Conservation (phyloP, 2,888 invertebrate species). For the Augiades crinisus region DNA sequence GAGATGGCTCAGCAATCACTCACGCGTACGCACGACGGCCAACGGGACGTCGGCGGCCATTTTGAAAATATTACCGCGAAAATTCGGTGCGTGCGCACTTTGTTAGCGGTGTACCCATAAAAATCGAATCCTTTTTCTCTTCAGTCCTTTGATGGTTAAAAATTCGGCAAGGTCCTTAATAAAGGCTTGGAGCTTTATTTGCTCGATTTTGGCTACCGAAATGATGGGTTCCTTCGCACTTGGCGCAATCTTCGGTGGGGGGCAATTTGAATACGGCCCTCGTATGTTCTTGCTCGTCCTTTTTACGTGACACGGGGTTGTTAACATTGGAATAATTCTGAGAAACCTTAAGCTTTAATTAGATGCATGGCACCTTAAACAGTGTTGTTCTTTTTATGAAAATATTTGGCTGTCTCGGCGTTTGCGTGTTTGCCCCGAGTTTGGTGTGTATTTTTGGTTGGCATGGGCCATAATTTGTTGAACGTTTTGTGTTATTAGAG, state of each 20-base stretch:
- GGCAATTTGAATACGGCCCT: slow-evolving; percentile 57
- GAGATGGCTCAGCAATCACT: slow-evolving; percentile 47
- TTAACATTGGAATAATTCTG: slow-evolving; percentile 45
- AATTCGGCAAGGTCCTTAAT: slow-evolving; percentile 51
- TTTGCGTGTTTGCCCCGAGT: slow-evolving; percentile 30
- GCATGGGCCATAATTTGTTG: slow-evolving; percentile 37
- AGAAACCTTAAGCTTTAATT: slow-evolving; percentile 48
- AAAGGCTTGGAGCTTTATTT: slow-evolving; percentile 44
- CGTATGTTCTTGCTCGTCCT: slow-evolving; percentile 39
- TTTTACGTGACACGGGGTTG: slow-evolving; percentile 48
- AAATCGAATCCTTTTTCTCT: slow-evolving; percentile 36
- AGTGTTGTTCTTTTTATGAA: slow-evolving; percentile 29
- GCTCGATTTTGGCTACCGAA: slow-evolving; percentile 56
- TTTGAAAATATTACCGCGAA: slow-evolving; percentile 45
- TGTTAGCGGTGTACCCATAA: slow-evolving; percentile 33
- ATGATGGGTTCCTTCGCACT: slow-evolving; percentile 60
- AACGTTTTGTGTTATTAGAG: slow-evolving; percentile 39
- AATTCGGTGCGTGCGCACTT: slow-evolving; percentile 36
- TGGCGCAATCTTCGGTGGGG: slow-evolving; percentile 47
- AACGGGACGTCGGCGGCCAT: slow-evolving; percentile 50
- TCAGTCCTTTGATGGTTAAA: slow-evolving; percentile 41
- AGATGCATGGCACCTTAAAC: slow-evolving; percentile 31
- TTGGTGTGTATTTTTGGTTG: slow-evolving; percentile 33
- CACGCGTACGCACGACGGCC: slow-evolving; percentile 40
- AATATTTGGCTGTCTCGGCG: slow-evolving; percentile 32